Evolutionary conservation across 2,888 invertebrate genomes (phyloP).

Genomic region (Hirudinaria manillensis): DNA sequence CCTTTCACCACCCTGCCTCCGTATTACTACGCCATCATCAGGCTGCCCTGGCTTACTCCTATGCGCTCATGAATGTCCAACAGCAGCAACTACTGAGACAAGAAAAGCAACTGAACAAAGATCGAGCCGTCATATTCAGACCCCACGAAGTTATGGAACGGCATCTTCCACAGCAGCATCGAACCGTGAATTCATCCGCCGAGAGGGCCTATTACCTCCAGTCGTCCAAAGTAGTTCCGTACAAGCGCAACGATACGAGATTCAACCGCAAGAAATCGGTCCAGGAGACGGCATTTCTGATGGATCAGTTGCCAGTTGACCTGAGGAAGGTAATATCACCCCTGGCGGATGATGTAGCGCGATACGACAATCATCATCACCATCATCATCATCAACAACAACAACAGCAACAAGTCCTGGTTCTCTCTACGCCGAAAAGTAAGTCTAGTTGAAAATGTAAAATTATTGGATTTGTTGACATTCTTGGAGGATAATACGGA

Average conservation of each 20-base stretch:
- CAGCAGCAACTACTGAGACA: neutral
- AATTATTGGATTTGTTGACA: no score
- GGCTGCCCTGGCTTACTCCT: conserved; percentile 7
- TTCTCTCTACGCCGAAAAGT: neutral
- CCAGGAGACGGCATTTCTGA: neutral
- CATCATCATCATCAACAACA: conserved; percentile 22
- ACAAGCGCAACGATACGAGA: neutral
- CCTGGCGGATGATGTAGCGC: neutral
- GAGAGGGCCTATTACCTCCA: no score
- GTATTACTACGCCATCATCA: conserved; percentile 6
- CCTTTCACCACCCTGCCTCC: conserved; percentile 2
- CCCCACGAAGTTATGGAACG: neutral
- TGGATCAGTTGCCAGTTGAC: neutral
- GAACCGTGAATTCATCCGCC: neutral
- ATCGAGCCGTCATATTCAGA: neutral
- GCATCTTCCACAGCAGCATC: neutral
- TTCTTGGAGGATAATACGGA: no score
- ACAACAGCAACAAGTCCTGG: neutral
- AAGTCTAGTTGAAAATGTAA: neutral
- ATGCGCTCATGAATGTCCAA: neutral
- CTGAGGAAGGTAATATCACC: neutral
- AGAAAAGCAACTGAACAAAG: neutral
- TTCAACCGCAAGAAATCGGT: neutral
- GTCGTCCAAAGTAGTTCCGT: neutral
- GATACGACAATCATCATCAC: neutral